Evolutionary conservation across 2,888 invertebrate genomes (phyloP).

Genomic region (Rhogogaster chlorosoma): DNA sequence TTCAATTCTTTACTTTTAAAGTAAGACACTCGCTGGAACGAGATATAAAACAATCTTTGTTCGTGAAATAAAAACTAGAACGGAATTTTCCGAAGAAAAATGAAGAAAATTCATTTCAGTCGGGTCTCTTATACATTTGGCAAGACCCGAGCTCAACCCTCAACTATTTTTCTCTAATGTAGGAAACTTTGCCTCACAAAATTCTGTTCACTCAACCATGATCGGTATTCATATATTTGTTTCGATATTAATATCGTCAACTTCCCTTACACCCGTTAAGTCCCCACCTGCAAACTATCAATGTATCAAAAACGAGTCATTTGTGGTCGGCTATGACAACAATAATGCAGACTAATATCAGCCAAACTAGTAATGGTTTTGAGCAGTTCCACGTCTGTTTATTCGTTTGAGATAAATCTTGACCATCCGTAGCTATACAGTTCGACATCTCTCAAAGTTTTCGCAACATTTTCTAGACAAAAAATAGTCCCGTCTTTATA

Average conservation of each 20-base stretch:
- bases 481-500: background rate
- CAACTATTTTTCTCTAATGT: background rate
- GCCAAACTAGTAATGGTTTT: conserved; percentile 24
- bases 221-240: conserved; percentile 30
- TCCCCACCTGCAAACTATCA: conserved; percentile 12
- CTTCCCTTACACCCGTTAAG: conserved; percentile 11
- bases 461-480: background rate
- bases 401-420: background rate
- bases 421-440: background rate
- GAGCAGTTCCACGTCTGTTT: background rate
- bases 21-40: background rate
- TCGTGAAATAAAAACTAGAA: background rate
- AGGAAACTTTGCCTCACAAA: background rate
- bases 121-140: background rate
- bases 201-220: conserved; percentile 14
- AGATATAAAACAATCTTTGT: background rate
- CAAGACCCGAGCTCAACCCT: background rate
- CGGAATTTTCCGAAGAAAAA: background rate
- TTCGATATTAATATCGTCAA: conserved; percentile 40
- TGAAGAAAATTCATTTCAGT: background rate
- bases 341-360: conserved; percentile 34
- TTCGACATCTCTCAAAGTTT: background rate
- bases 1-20: background rate
- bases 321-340: conserved; percentile 38
- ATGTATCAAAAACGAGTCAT: conserved; percentile 47